Evolutionary conservation across 2,888 invertebrate species (phyloP).

Genomic region (Heliconius sara): DNA sequence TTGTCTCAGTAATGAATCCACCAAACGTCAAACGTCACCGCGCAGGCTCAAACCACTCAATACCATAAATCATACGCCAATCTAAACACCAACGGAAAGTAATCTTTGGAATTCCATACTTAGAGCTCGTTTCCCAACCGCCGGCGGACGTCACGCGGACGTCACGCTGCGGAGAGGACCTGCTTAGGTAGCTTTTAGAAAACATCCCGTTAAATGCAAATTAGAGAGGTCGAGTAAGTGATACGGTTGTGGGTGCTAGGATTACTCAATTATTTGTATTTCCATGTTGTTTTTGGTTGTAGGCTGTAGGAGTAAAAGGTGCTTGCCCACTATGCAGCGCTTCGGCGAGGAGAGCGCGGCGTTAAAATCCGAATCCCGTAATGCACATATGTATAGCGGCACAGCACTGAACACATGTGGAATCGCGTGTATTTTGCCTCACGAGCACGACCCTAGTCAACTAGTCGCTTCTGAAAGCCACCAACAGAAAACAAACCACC

Average conservation of each 20-base stretch:
- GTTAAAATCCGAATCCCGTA: not conserved
- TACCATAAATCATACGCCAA: constrained; percentile 70
- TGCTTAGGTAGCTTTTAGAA: constrained; percentile 75
- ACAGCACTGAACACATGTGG: constrained; percentile 22
- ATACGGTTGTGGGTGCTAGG: constrained; percentile 60
- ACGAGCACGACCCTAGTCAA: constrained; percentile 46
- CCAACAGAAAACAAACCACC: constrained; percentile 65
- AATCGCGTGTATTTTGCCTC: constrained; percentile 38
- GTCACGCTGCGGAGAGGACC: constrained; percentile 53
- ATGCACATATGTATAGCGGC: not conserved
- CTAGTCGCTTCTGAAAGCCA: constrained; percentile 51
- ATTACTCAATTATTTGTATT: constrained; percentile 60
- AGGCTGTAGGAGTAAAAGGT: not conserved
- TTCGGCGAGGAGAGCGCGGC: not conserved
- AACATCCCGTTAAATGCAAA: constrained; percentile 74
- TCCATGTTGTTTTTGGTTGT: not conserved
- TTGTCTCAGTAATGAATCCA: constrained; percentile 83
- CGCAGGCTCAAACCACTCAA: constrained; percentile 70
- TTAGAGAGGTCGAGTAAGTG: constrained; percentile 69
- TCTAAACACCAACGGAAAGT: constrained; percentile 62
- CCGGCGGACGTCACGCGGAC: constrained; percentile 12
- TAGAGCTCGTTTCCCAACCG: constrained; percentile 42
- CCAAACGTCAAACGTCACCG: constrained; percentile 79
- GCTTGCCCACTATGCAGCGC: not conserved
- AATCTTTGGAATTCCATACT: constrained; percentile 53